Base-by-base conservation (phyloP, 2,888 invertebrate species). In the Microdon myrmicae region DNA sequence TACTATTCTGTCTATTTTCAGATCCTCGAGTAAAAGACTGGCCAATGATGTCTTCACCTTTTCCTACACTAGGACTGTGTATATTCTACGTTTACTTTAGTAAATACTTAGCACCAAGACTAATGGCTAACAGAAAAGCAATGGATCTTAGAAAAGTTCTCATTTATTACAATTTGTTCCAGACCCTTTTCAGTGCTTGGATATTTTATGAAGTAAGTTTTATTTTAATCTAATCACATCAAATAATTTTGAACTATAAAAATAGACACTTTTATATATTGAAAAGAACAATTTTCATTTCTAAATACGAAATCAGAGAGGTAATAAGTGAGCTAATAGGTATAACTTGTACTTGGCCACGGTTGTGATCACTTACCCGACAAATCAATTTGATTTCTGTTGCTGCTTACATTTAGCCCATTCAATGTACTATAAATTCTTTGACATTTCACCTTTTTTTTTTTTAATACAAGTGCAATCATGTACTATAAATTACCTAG, bases 121-220 rank as follows among this genome's bases (percentile, higher is more conserved):
- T 93, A 49, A 96, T 96, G 96, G 90, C 90, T 72, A 90, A 94
- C 78, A 84, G 94, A 68, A 91, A 94, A 81, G 91, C 96, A 29
- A 88, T 92, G 81, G 87, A 93, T 75, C 83, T 96, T 67, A 85
- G 91, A 71, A 84, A 84, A 71, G 78, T 90, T 53, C 86, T 96
- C 75, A 87, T 96, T 71, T 80, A 89, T 68, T 96, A 96, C 81
- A 96, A 96, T 82, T 84, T 94, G 69, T 84, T 89, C 74, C 96
- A 96, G 85, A 94, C 95, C 19, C 74, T 91, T 71, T 90, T 96
- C 81, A 95, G 94, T 75, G 84, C 89, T 64, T 95, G 92, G 89
- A 88, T 94, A 79, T 94, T 94, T 82, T 89, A 92, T 78, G 94
- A 95, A 90, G 95, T 95, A 79, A 82, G 82, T 79, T 47, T 37